These are phyloP conservation scores for Mesembrinibis cayennensis DNA, from an alignment of 2,113 vertebrate species.

Conservation along the genomic window DNA sequence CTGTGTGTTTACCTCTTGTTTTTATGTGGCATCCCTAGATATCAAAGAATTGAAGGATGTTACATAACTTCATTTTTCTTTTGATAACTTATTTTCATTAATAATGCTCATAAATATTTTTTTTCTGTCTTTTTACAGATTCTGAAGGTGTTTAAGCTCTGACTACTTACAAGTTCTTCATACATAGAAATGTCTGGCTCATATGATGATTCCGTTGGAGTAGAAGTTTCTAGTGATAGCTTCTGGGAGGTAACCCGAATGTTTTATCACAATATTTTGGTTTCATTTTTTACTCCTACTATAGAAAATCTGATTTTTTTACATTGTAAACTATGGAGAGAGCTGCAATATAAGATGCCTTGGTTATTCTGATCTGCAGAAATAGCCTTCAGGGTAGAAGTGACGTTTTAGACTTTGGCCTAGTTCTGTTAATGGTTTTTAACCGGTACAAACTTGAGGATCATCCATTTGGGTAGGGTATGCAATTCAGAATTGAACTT, in stretches of 20 bases:
- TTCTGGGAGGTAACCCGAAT: slow-evolving; percentile 92
- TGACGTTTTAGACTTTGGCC: background rate
- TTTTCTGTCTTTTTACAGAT: background rate
- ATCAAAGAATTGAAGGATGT: background rate
- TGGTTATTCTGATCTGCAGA: background rate
- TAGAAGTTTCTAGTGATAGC: slow-evolving; percentile 95
- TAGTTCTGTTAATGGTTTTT: background rate
- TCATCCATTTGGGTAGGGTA: background rate
- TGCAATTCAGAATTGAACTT: background rate
- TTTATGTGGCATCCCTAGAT: background rate
- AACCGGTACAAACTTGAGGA: background rate
- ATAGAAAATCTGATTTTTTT: background rate
- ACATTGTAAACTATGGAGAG: background rate
- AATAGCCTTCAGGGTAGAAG: background rate
- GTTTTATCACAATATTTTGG: background rate
- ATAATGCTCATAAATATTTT: background rate
- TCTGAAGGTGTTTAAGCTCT: slow-evolving; percentile 39
- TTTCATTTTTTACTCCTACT: background rate
- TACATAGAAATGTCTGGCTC: slow-evolving; percentile 86
- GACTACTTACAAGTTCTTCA: background rate
- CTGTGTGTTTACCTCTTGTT: background rate
- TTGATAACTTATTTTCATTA: background rate
- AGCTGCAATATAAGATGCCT: background rate
- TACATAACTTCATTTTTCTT: background rate
- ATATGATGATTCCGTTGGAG: slow-evolving; percentile 87